These are phyloP conservation scores for Vollenhovia emeryi DNA, from an alignment of 1,140 invertebrate species.

Conservation along the genomic window DNA sequence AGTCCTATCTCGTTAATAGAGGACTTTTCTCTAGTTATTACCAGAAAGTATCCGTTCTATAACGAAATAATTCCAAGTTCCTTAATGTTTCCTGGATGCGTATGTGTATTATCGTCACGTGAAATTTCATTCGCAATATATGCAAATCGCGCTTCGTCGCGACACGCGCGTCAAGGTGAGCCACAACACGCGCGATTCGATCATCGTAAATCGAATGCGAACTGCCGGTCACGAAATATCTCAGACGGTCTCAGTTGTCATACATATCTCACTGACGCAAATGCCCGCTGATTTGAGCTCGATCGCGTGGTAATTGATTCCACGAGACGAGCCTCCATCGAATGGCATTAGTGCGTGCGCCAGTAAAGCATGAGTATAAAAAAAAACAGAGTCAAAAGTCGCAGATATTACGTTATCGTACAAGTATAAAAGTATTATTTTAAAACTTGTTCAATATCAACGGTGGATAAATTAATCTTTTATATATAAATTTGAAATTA, in stretches of 20 bases:
- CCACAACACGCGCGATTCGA: slow-evolving; percentile 56
- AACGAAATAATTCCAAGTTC: slow-evolving; percentile 19
- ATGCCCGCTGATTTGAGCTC: slow-evolving; percentile 22
- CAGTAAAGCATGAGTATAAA: background rate
- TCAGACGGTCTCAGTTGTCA: background rate
- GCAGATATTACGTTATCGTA: background rate
- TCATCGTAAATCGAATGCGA: slow-evolving; percentile 3
- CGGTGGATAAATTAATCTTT: background rate
- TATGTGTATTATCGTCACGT: background rate
- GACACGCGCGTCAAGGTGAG: slow-evolving; percentile 63
- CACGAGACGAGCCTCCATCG: slow-evolving; percentile 23
- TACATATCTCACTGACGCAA: slow-evolving; percentile 36
- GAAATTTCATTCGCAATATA: slow-evolving; percentile 42
- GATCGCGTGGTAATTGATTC: slow-evolving; percentile 43
- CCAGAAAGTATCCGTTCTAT: background rate
- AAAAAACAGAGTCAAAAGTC: background rate
- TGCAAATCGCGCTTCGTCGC: slow-evolving; percentile 39
- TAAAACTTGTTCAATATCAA: background rate
- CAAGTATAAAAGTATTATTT: background rate
- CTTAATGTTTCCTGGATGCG: slow-evolving; percentile 2
- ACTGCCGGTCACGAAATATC: slow-evolving; percentile 45
- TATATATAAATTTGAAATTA: background rate
- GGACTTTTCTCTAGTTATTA: too few relatives aligned
- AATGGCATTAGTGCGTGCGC: background rate
- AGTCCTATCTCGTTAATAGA: too few relatives aligned